phyloP scores from a whole-genome alignment of 1,140 invertebrate genomes.

The Lanistes nyassanus region DNA sequence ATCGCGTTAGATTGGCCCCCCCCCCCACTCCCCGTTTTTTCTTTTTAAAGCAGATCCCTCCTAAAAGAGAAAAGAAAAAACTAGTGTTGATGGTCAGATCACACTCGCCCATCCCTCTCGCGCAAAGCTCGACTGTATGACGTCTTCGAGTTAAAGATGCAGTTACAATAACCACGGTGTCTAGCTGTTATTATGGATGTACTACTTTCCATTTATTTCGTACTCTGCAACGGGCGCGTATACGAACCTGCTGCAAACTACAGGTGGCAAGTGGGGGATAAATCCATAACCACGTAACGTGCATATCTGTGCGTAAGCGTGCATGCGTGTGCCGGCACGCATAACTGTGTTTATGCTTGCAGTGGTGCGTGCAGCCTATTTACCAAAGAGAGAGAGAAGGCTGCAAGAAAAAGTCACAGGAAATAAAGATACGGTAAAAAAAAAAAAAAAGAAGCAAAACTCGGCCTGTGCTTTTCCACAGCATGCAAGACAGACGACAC shows the following conservation, averaged over 20 bases:
- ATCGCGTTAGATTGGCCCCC: too few species aligned
- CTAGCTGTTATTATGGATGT: background rate
- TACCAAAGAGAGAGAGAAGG: background rate
- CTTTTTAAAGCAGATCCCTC: too few species aligned
- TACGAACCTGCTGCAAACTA: background rate
- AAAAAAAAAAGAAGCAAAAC: background rate
- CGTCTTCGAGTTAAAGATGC: background rate
- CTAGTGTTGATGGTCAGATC: too few species aligned
- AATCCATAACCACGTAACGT: too few species aligned
- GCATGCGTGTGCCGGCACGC: background rate
- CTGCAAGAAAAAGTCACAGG: background rate
- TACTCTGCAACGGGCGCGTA: background rate
- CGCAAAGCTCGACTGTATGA: background rate
- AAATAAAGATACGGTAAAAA: background rate
- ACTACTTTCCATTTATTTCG: background rate
- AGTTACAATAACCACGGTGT: background rate
- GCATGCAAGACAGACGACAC: background rate
- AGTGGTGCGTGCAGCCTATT: background rate
- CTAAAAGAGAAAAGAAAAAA: too few species aligned
- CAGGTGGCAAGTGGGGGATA: too few species aligned
- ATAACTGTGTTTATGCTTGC: conserved; percentile 4
- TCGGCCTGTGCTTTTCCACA: background rate
- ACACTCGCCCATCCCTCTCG: too few species aligned
- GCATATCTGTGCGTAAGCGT: conserved; percentile 7
- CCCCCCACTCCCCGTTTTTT: too few species aligned